These are phyloP conservation scores for Arctia plantaginis DNA, from an alignment of 2,888 invertebrate genomes.

Conservation along the genomic window DNA sequence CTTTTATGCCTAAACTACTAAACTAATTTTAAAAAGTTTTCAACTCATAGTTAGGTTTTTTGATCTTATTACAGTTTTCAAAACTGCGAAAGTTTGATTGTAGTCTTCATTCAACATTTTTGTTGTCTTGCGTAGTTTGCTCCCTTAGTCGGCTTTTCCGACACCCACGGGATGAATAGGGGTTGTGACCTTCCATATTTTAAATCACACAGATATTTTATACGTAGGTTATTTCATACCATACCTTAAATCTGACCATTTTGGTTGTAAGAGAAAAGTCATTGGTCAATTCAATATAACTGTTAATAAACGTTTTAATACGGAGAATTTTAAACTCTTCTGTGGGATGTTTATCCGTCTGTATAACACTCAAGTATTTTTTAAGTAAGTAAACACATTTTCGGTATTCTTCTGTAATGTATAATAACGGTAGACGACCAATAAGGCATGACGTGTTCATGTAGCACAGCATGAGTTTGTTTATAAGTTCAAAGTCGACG, in stretches of 20 bases:
- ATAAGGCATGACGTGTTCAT: neutral
- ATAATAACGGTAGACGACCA: neutral
- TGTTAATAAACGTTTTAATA: neutral
- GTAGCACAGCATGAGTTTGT: neutral
- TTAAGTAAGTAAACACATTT: neutral
- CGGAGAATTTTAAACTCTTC: neutral
- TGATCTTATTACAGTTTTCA: too few species aligned
- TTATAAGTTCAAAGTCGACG: rapidly evolving
- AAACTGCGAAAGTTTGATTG: too few species aligned
- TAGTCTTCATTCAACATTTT: too few species aligned
- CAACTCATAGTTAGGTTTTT: too few species aligned
- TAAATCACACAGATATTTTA: neutral
- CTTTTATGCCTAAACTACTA: too few species aligned
- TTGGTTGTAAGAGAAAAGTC: neutral
- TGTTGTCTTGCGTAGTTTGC: too few species aligned
- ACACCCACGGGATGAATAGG: too few species aligned
- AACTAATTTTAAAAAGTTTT: too few species aligned
- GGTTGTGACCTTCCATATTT: neutral
- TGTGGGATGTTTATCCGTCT: neutral
- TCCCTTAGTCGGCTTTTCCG: too few species aligned
- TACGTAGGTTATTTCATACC: neutral
- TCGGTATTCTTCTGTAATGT: neutral
- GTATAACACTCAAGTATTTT: neutral
- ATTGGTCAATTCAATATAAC: neutral
- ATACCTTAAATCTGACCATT: neutral